Evolutionary conservation across 2,888 invertebrate species (phyloP), one percentile per base, ranked within the genome.

Genomic region (Magallana nippona): DNA sequence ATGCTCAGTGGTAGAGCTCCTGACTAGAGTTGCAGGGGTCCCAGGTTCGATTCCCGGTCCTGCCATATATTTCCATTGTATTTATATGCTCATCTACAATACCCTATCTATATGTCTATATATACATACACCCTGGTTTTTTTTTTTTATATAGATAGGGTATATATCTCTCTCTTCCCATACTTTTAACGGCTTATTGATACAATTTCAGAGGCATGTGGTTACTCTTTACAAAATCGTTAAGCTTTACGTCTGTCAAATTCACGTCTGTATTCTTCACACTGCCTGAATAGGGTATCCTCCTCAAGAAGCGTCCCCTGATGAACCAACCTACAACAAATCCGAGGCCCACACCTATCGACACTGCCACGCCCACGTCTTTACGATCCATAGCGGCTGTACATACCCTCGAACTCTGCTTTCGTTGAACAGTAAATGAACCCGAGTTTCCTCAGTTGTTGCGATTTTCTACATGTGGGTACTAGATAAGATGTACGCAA

Each of bases 321-420:
- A 88, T 83, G 10, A 84, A 80, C 88, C 87, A 88, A 55, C 88
- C 88, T 63, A 86, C 63, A 17, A 84, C 83, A 44, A 88, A 60
- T 3, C 88, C 88, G 32, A 88, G 80, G 19, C 88, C 88, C 3
- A 89, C 71, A 55, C 88, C 88, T 19, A 87, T 60, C 60, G 81
- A 57, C 58, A 79, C 81, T 10, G 81, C 81, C n/a, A 55, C 62
- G 17, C 60, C 62, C 44, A 62, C 32, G n/a, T 62, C 62, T 17
- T 78, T 78, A 78, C 55, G 78, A 11, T 78, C 55, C 55, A 78
- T 55, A 13, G 17, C 44, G 55, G 19, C 10, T 60, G 3, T 10
- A 60, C 60, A 60, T 60, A 15, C 22, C 15, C 71, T 32, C 11
- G 32, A 22, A 3, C 22, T 71, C n/a, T 15, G 11, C 10, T 15